Evolutionary conservation across 2,797 vertebrate genomes (phyloP).

Genomic region (Chelon auratus): DNA sequence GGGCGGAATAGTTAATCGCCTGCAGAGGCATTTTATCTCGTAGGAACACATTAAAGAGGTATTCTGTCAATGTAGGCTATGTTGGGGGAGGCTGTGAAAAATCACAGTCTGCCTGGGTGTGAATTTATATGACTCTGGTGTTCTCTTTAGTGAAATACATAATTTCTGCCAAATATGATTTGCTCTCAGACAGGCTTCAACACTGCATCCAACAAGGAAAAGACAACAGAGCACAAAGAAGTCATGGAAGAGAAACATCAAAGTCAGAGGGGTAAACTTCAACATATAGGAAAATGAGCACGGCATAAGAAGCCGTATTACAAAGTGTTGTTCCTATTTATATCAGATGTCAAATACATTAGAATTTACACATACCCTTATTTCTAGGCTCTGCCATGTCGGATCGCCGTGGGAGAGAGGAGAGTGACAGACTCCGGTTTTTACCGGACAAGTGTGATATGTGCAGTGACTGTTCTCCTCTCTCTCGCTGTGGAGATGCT

Average conservation of each 20-base stretch:
- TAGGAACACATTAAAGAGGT: constrained; percentile 75
- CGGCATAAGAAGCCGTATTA: not conserved
- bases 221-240: constrained; percentile 11
- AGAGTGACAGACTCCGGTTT: constrained; percentile 64
- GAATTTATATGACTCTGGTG: constrained; percentile 65
- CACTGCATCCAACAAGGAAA: constrained; percentile 10
- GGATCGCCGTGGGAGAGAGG: constrained; percentile 61
- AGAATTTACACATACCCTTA: constrained; percentile 50
- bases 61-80: constrained; percentile 65
- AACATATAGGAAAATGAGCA: not conserved
- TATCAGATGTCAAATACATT: constrained; percentile 43
- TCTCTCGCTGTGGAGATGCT: constrained; percentile 60
- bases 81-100: constrained; percentile 67
- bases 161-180: constrained; percentile 53
- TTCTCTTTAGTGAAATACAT: constrained; percentile 61
- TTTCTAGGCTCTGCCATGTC: constrained; percentile 63
- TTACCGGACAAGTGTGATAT: constrained; percentile 74
- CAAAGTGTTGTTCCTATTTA: constrained; percentile 25
- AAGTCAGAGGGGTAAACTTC: not conserved
- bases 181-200: constrained; percentile 38
- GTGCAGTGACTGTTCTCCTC: constrained; percentile 68
- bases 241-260: not conserved
- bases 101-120: constrained; percentile 64
- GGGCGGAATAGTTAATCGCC: constrained; percentile 68
- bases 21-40: constrained; percentile 73